Evolutionary conservation across 2,113 vertebrate species (phyloP).

Genomic region (Neotoma lepida): DNA sequence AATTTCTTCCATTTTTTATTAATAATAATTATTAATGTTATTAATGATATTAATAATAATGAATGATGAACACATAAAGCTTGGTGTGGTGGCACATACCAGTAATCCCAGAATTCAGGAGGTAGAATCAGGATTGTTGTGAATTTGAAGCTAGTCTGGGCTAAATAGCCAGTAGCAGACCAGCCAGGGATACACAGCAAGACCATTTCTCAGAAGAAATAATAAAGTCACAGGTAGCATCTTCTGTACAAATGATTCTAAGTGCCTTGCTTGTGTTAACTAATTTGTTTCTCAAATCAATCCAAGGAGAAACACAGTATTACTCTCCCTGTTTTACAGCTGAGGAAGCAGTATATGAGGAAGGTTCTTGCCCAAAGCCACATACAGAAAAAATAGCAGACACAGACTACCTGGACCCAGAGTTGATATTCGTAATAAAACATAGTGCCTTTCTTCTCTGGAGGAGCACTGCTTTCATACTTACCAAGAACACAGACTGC

Average conservation of each 20-base stretch:
- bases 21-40: neutral
- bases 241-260: neutral
- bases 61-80: neutral
- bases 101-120: neutral
- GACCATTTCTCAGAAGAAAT: neutral
- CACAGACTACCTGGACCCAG: neutral
- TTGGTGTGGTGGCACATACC: neutral
- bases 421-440: neutral
- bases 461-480: constrained; percentile 6
- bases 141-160: neutral
- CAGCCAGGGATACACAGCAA: neutral
- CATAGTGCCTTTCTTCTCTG: neutral
- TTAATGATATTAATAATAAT: neutral
- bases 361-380: neutral
- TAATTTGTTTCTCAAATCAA: neutral
- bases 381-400: neutral
- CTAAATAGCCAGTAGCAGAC: neutral
- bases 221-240: neutral
- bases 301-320: neutral
- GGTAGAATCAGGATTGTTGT: neutral
- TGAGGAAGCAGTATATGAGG: neutral
- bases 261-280: neutral
- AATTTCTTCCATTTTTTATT: constrained; percentile 3
- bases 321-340: neutral
- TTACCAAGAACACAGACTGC: constrained; percentile 74